Percentiles rank a stretch among this genome's conserved stretches.
Evolutionary conservation across 2,797 vertebrate genomes (phyloP).

Genomic region (Cyclopterus lumpus): DNA sequence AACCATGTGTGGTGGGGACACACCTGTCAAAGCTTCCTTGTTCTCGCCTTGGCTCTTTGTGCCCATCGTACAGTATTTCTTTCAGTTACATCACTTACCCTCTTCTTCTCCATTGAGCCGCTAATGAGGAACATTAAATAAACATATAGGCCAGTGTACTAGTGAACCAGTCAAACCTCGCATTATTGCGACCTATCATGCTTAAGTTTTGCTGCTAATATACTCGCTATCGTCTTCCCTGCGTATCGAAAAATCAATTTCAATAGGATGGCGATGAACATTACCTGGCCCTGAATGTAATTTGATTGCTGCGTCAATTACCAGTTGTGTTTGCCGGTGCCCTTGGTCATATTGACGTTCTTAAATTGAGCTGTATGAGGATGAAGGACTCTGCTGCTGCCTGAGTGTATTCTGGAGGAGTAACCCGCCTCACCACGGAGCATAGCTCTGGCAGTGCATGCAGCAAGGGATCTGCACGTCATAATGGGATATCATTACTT

Average conservation of each 20-base stretch:
- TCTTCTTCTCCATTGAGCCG: background rate
- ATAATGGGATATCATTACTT: constrained; percentile 85
- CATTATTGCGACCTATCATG: background rate
- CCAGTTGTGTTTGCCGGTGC: constrained; percentile 63
- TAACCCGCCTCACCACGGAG: constrained; percentile 41
- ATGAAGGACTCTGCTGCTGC: constrained; percentile 63
- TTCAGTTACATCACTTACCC: background rate
- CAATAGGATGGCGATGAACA: constrained; percentile 61
- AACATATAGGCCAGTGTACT: constrained; percentile 23
- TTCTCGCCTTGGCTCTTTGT: background rate
- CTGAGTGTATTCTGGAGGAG: constrained; percentile 61
- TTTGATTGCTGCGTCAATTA: constrained; percentile 78
- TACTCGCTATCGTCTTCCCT: constrained; percentile 41
- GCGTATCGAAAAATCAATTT: constrained; percentile 73
- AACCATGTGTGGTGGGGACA: constrained; percentile 33
- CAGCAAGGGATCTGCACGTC: constrained; percentile 77
- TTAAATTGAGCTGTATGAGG: constrained; percentile 68
- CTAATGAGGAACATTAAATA: constrained; percentile 39
- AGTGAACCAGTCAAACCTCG: constrained; percentile 12
- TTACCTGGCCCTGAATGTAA: constrained; percentile 71
- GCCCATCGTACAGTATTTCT: background rate
- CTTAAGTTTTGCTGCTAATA: constrained; percentile 15
- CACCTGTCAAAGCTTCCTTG: constrained; percentile 44
- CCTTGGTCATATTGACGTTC: constrained; percentile 72
- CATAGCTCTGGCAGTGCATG: constrained; percentile 64